These are phyloP conservation scores for Corythornis cristatus DNA, from an alignment of 2,113 vertebrate genomes.

Conservation along the genomic window DNA sequence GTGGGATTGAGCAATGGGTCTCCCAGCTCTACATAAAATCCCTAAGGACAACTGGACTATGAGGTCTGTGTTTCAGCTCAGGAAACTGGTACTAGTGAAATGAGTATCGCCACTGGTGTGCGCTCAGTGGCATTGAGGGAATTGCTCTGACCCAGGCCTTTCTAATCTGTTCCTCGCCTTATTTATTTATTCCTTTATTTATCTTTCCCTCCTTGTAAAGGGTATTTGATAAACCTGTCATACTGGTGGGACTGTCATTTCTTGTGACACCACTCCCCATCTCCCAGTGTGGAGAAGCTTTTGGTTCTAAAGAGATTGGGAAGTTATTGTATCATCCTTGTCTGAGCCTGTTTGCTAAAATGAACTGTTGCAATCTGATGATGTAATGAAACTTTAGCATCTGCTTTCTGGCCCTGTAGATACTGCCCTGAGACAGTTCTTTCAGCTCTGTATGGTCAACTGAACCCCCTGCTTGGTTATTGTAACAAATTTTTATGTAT, in stretches of 20 bases:
- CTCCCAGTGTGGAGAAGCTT: neutral
- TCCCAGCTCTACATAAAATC: neutral
- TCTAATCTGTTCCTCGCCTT: neutral
- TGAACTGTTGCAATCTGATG: neutral
- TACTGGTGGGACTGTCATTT: neutral
- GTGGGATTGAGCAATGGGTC: neutral
- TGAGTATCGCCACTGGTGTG: neutral
- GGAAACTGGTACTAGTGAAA: neutral
- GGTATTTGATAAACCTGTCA: neutral
- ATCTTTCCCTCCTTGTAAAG: neutral
- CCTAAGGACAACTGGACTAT: neutral
- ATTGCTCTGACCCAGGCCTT: neutral
- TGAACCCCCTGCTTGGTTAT: neutral
- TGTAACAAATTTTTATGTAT: neutral
- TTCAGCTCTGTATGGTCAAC: neutral
- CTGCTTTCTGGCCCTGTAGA: neutral
- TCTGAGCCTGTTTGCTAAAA: neutral
- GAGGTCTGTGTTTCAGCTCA: neutral
- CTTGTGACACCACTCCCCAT: neutral
- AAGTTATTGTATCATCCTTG: neutral
- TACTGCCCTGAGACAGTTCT: neutral
- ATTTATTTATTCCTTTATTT: neutral
- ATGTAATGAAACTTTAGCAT: neutral
- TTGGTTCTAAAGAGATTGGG: neutral
- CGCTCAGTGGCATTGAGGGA: neutral